These are phyloP conservation scores for Trissolcus japonicus DNA, from an alignment of 2,888 invertebrate species.

Conservation along the genomic window DNA sequence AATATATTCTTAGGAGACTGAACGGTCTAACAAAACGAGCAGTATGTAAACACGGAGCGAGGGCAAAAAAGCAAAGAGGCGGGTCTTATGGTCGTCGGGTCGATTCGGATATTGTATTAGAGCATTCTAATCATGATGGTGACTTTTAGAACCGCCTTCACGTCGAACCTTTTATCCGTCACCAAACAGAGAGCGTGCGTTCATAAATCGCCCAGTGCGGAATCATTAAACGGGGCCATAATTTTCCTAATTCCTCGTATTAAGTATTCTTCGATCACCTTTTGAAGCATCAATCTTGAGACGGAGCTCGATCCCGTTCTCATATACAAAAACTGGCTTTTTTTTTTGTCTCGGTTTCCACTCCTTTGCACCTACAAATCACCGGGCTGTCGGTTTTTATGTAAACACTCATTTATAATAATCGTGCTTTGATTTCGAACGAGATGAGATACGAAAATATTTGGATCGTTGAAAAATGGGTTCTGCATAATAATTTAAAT, in stretches of 20 bases:
- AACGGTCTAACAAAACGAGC: slow-evolving; percentile 2
- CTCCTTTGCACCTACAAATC: slow-evolving; percentile 44
- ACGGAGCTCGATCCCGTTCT: not conserved
- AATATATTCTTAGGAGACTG: slow-evolving; percentile 31
- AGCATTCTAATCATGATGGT: slow-evolving; percentile 28
- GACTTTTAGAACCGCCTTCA: slow-evolving; percentile 37
- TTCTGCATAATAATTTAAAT: slow-evolving; percentile 23
- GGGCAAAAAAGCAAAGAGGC: slow-evolving; percentile 18
- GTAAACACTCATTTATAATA: slow-evolving; percentile 43
- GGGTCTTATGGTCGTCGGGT: slow-evolving; percentile 9
- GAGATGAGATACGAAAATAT: slow-evolving; percentile 17
- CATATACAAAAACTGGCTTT: slow-evolving; percentile 15
- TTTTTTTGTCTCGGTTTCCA: slow-evolving; percentile 18
- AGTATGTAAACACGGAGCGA: slow-evolving; percentile 4
- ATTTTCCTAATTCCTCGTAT: slow-evolving; percentile 41
- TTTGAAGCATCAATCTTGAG: slow-evolving; percentile 28
- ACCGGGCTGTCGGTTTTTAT: slow-evolving; percentile 17
- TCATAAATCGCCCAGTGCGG: slow-evolving; percentile 18
- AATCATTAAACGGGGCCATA: slow-evolving; percentile 22
- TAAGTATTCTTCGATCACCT: slow-evolving; percentile 15
- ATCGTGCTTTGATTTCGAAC: slow-evolving; percentile 23
- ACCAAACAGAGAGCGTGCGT: slow-evolving; percentile 1
- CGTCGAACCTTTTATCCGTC: slow-evolving; percentile 15
- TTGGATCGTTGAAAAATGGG: slow-evolving; percentile 7
- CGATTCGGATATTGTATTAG: slow-evolving; percentile 15